A percentile compares a stretch with the other conserved stretches of the same genome.
Evolutionary conservation across 2,888 invertebrate species (phyloP).

Genomic region (Galeopsomyia nigrocyanea): DNA sequence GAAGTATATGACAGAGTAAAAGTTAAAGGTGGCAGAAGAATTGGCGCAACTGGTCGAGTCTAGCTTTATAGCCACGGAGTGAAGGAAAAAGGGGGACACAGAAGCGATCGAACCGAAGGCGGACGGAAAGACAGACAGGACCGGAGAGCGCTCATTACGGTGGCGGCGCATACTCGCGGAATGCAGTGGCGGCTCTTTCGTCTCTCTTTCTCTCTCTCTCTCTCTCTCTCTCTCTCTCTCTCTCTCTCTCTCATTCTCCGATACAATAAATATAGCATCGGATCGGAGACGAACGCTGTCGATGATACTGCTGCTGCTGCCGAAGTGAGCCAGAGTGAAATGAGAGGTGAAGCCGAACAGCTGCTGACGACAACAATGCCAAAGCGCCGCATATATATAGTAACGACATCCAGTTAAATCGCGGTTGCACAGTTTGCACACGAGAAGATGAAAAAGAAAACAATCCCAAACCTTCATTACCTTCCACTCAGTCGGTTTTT

Average conservation of each 20-base stretch:
- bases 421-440: conserved; percentile 1
- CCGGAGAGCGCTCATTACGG: conserved; percentile 67
- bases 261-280: conserved; percentile 66
- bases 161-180: conserved; percentile 64
- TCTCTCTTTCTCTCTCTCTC: conserved; percentile 29
- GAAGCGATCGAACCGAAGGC: conserved; percentile 53
- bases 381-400: conserved; percentile 55
- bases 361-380: conserved; percentile 61
- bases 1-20: neutral
- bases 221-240: conserved; percentile 38
- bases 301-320: conserved; percentile 43
- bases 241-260: conserved; percentile 51
- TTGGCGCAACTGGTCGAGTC: neutral
- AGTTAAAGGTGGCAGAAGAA: conserved; percentile 14
- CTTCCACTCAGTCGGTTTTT: conserved; percentile 15
- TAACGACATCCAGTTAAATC: conserved; percentile 66
- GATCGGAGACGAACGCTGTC: conserved; percentile 12
- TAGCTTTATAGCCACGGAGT: neutral
- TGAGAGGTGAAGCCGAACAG: conserved; percentile 54
- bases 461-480: conserved; percentile 21
- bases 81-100: conserved; percentile 40
- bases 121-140: conserved; percentile 64
- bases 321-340: conserved; percentile 36
- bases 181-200: conserved; percentile 61
- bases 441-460: conserved; percentile 9